These are phyloP conservation scores for Euzophera pinguis DNA, from an alignment of 2,888 invertebrate species.

Conservation along the genomic window DNA sequence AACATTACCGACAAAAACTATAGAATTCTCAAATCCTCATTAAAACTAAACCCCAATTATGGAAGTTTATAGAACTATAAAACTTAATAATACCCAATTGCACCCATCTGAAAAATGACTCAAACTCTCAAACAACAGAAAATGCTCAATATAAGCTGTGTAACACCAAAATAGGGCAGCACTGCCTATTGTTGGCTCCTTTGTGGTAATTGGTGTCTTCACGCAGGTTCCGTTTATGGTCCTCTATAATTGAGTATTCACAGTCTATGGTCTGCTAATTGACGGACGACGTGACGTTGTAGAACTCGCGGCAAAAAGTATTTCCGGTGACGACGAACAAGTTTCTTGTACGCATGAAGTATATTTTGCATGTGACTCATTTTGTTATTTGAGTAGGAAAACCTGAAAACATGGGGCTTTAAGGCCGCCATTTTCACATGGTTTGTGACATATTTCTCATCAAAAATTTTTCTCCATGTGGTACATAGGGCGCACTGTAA, in stretches of 20 bases:
- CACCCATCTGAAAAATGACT: slow-evolving; percentile 1
- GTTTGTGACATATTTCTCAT: too few species aligned
- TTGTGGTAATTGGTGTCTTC: slow-evolving; percentile 38
- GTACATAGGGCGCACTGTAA: too few species aligned
- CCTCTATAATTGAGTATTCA: slow-evolving; percentile 50
- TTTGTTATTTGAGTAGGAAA: too few species aligned
- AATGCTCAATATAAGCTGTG: slow-evolving; percentile 4
- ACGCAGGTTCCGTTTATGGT: slow-evolving; percentile 36
- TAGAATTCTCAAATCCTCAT: too few species aligned
- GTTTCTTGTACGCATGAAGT: too few species aligned
- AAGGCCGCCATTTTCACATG: too few species aligned
- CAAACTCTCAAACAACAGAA: slow-evolving; percentile 2
- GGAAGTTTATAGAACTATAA: slow-evolving; percentile 3
- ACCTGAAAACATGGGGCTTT: too few species aligned
- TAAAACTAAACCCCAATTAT: not conserved
- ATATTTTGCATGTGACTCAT: not conserved
- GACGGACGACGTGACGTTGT: slow-evolving; percentile 38
- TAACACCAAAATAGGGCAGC: slow-evolving; percentile 17
- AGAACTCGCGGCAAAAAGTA: slow-evolving; percentile 25
- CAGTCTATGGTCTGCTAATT: slow-evolving; percentile 42
- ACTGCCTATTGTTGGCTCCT: slow-evolving; percentile 21
- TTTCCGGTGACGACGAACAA: slow-evolving; percentile 17
- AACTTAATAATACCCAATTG: not conserved
- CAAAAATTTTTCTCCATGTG: too few species aligned
- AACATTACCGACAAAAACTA: too few species aligned